A percentile compares a stretch with the other conserved stretches of the same genome.
Conservation (phyloP, 53 echinoderm and acorn worm species). For the Hippasteria phrygiana region DNA sequence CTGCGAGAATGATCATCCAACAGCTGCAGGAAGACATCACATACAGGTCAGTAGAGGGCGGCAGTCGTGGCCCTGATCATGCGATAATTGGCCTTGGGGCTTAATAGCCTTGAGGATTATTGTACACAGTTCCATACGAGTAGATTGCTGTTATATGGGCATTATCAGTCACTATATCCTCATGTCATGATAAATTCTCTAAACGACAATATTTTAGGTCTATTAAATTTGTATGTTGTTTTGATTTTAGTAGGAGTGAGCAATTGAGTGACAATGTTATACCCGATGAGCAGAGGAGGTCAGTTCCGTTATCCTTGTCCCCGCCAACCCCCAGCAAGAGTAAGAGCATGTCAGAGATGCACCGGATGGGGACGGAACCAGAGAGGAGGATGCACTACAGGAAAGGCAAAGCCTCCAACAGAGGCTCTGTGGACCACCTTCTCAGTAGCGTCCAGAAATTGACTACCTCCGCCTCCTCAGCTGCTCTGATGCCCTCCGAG, state of each 20-base stretch:
- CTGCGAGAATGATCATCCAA: slow-evolving; percentile 95
- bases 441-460: slow-evolving; percentile 50
- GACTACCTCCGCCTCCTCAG: background rate
- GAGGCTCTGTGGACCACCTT: slow-evolving; percentile 47
- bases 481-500: slow-evolving; percentile 36
- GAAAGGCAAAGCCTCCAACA: slow-evolving; percentile 49
- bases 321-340: slow-evolving; percentile 30
- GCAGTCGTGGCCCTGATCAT: no score
- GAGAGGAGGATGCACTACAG: slow-evolving; percentile 46
- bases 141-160: no score
- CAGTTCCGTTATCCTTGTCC: background rate
- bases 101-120: no score
- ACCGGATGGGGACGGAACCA: slow-evolving; percentile 29
- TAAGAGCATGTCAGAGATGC: slow-evolving; percentile 45
- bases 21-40: slow-evolving; percentile 85
- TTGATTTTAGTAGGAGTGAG: slow-evolving; percentile 22
- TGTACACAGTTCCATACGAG: no score
- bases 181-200: no score
- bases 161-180: no score
- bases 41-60: slow-evolving; percentile 69
- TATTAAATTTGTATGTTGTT: background rate
- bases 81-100: no score
- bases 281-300: background rate
- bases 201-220: background rate
- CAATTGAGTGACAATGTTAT: background rate